Base-by-base conservation (phyloP, 1,140 invertebrate genomes). In the Psilanteris sp. region DNA sequence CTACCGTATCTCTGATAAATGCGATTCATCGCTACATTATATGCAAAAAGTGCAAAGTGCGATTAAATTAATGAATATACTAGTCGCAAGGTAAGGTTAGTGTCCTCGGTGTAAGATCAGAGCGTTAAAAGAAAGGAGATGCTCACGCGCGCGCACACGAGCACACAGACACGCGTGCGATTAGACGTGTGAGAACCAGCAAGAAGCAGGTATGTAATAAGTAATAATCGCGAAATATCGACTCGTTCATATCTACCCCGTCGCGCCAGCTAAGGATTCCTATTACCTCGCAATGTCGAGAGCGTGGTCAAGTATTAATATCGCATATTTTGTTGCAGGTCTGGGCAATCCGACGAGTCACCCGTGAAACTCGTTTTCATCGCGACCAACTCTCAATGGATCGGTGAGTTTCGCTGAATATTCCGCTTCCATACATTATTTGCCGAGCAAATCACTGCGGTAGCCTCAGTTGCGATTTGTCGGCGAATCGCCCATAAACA, bases 241-340 rank as follows among this genome's bases (percentile, higher is more conserved):
- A 66, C 61, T 64, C 62, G 26, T 26, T 64, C 15, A 20, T 39
- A 68, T 73, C 52, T 44, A 64, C 37, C 41, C 55, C 41, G 55
- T 64, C 50, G 55, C 32, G 32, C 57, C 36, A 36, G 41, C 27
- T 67, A 72, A 72, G 67, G 61, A 72, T 72, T 72, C 59, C 61
- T 72, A 77, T 77, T 70, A 72, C 44, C 55, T 54, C 26, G 46
- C 50, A 32, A 29, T 36, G 34, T 54, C 68, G 41, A 64, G 43
- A 41, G 34, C 29, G 31, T 20, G 31, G 37, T 46, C 55, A 46
- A 46, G 64, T 68, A 73, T 78, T 78, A 78, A 78, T 78, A 64
- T 73, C 57, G 36, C 70, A 68, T 78, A 78, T 73, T 78, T 78
- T 73, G 68, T 73, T 78, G 57, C 75, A 77, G 75, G 48, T 59